These are phyloP conservation scores for Sitobion miscanthi DNA, from an alignment of 1,140 invertebrate genomes.

Conservation along the genomic window DNA sequence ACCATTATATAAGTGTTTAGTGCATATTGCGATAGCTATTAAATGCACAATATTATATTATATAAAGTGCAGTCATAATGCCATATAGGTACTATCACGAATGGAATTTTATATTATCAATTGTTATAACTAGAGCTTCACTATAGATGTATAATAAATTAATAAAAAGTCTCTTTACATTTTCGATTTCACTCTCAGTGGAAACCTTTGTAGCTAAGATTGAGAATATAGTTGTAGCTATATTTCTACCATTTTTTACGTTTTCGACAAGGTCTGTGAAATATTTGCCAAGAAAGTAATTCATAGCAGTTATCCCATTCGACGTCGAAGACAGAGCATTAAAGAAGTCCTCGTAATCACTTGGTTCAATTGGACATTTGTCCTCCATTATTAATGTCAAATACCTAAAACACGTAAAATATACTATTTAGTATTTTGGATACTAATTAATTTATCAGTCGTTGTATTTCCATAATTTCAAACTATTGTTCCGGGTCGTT, in stretches of 20 bases:
- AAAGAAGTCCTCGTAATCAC: not conserved
- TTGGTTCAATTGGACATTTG: not conserved
- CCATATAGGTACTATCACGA: not conserved
- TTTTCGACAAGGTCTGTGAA: not conserved
- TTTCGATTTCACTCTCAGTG: not conserved
- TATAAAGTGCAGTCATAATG: too few species aligned
- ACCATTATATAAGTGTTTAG: not conserved
- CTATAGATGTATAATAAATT: not conserved
- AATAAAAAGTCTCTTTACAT: not conserved
- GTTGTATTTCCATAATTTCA: not conserved
- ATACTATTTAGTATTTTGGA: not conserved
- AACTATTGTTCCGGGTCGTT: not conserved
- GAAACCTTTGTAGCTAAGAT: not conserved
- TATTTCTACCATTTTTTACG: not conserved
- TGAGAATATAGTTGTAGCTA: not conserved
- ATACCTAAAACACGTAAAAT: not conserved
- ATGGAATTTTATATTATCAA: not conserved
- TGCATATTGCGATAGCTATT: too few species aligned
- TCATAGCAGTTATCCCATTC: not conserved
- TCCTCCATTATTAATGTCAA: not conserved
- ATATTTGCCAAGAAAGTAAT: not conserved
- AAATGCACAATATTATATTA: not conserved
- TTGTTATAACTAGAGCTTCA: not conserved
- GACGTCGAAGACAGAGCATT: not conserved
- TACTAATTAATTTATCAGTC: not conserved